Evolutionary conservation across 2,888 invertebrate species (phyloP), one percentile per base, ranked within the genome.

Genomic region (Melangyna quadrimaculata): DNA sequence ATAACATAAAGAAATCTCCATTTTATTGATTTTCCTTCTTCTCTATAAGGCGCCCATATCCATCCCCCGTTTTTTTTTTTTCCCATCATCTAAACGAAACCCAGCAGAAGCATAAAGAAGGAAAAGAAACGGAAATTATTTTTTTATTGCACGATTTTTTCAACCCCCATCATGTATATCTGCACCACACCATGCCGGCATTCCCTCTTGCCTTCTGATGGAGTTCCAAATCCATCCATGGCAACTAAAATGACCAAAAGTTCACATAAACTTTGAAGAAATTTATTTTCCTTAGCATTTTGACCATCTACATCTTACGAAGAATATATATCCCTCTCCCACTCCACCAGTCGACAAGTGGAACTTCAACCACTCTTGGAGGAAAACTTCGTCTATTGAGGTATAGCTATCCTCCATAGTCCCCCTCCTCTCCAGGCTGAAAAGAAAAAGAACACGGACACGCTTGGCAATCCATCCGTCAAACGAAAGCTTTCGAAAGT

Each of bases 191-290:
- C 57, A 12, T n/a, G 10, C 75, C 19, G 32, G 14, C 12, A 27
- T 10, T 29, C 37, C 19, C 8, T 37, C 9, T 8, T 24, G 8
- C 32, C 55, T 19, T 40, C n/a, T n/a, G n/a, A n/a, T 37, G 24
- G 40, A 61, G n/a, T 61, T 61, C 24, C 24, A 45, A 65, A 53
- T 53, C 69, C 53, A 70, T 70, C 69, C 53, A 70, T 10, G 14
- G 40, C 67, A 75, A 70, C 73, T 65, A 61, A 72, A 80, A 80
- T 77, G 86, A 80, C 80, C 80, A 86, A 77, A 81, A 81, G 81
- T 86, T 86, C 86, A 77, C 81, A 86, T 86, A 73, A 86, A 86
- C 69, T 86, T 80, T 69, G 32, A 77, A 63, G 80, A 86, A 86
- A 80, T 81, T 72, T 75, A 80, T 86, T 84, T 80, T 77, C 80